phyloP scores from a whole-genome alignment of 2,888 invertebrate genomes.

The Caenorhabditis sp. region DNA sequence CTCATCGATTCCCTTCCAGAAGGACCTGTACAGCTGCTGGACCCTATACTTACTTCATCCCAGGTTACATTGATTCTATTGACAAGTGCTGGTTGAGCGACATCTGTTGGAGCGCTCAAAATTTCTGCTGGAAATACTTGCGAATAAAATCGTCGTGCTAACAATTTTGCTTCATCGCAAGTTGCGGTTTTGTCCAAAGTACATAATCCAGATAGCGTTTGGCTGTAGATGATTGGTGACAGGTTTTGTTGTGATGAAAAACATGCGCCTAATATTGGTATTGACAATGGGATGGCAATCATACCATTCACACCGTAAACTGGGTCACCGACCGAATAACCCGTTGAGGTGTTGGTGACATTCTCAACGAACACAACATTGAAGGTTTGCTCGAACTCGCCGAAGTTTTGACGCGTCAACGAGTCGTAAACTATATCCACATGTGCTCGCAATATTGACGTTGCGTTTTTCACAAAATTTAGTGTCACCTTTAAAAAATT shows the following conservation, averaged over 20 bases:
- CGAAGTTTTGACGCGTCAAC: background rate
- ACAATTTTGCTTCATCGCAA: slow-evolving; percentile 27
- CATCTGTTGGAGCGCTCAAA: slow-evolving; percentile 21
- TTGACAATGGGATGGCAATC: slow-evolving; percentile 17
- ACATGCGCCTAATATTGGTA: slow-evolving; percentile 24
- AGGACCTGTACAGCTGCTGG: background rate
- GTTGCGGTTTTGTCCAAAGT: background rate
- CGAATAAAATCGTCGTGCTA: slow-evolving; percentile 22
- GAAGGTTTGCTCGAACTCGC: background rate
- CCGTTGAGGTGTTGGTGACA: background rate
- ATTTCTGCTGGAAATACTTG: slow-evolving; percentile 28
- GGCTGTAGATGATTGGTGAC: background rate
- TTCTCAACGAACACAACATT: background rate
- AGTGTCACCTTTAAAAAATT: background rate
- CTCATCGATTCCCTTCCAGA: too few species aligned
- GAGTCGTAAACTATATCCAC: slow-evolving; percentile 10
- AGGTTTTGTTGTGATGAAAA: too few species aligned
- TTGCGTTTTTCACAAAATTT: slow-evolving; percentile 4
- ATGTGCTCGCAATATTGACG: background rate
- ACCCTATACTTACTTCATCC: slow-evolving; percentile 12
- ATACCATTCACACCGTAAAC: slow-evolving; percentile 10
- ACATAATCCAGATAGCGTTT: slow-evolving; percentile 10
- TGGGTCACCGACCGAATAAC: slow-evolving; percentile 11
- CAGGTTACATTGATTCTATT: slow-evolving; percentile 22
- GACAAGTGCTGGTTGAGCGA: slow-evolving; percentile 9